phyloP scores from a whole-genome alignment of 2,797 vertebrate species.

The Aselliscus stoliczkanus region DNA sequence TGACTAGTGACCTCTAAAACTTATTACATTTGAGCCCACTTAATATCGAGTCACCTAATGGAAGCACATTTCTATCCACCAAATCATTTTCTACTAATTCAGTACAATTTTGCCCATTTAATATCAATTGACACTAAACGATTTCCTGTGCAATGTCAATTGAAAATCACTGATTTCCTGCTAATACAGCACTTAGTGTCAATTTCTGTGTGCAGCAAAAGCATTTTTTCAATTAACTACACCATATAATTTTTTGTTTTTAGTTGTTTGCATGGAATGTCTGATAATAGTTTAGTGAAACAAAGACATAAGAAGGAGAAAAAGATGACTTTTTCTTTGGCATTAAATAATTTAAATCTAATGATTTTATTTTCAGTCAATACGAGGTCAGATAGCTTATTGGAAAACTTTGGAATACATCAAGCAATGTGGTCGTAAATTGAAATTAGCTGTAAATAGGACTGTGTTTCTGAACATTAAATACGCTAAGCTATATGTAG shows the following conservation, averaged over 20 bases:
- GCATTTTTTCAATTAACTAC: conserved; percentile 68
- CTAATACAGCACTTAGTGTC: conserved; percentile 62
- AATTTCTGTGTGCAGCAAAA: conserved; percentile 63
- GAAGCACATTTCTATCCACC: conserved; percentile 60
- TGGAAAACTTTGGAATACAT: conserved; percentile 40
- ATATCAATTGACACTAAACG: conserved; percentile 60
- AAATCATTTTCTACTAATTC: conserved; percentile 65
- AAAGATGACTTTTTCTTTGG: conserved; percentile 47
- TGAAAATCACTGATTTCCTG: conserved; percentile 76
- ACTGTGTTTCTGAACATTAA: not conserved
- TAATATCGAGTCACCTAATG: conserved; percentile 74
- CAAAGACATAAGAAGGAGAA: conserved; percentile 31
- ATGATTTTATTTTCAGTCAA: conserved; percentile 23
- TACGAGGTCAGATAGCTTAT: conserved; percentile 9
- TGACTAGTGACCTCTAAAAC: conserved; percentile 76
- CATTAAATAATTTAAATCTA: conserved; percentile 53
- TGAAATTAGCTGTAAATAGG: conserved; percentile 35
- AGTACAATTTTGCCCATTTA: conserved; percentile 64
- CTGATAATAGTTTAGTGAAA: conserved; percentile 67
- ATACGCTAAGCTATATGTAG: not conserved
- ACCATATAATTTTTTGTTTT: conserved; percentile 70
- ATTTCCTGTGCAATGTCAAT: conserved; percentile 76
- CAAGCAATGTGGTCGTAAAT: conserved; percentile 41
- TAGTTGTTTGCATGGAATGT: conserved; percentile 53
- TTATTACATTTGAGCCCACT: conserved; percentile 71